phyloP scores from a whole-genome alignment of 2,113 vertebrate species.

The Chaetorhynchus papuensis region DNA sequence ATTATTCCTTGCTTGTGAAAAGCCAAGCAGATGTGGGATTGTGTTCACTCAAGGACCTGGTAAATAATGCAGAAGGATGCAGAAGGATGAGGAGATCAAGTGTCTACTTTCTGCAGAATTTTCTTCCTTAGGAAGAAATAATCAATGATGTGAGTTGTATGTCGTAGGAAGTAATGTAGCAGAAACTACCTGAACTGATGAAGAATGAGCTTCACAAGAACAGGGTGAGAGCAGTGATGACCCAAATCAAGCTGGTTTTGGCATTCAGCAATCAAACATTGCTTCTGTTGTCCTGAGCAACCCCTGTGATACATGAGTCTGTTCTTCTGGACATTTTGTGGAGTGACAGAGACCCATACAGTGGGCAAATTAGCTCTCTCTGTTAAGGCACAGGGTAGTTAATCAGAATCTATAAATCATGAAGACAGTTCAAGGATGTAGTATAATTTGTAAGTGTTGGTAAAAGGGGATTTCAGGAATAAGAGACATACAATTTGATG shows the following conservation, averaged over 20 bases:
- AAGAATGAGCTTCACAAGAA: background rate
- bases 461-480: background rate
- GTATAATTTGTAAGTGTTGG: background rate
- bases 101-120: background rate
- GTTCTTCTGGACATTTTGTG: background rate
- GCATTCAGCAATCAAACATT: background rate
- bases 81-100: background rate
- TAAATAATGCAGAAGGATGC: background rate
- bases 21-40: background rate
- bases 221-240: background rate
- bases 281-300: background rate
- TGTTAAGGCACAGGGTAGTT: background rate
- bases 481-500: background rate
- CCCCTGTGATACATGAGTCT: too few relatives aligned
- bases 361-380: background rate
- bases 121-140: background rate
- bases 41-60: background rate
- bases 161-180: background rate
- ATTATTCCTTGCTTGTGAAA: background rate
- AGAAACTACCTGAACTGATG: background rate
- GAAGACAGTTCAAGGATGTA: background rate
- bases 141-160: background rate
- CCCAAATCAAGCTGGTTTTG: background rate
- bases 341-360: background rate
- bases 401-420: background rate